Percentiles rank a stretch among this genome's conserved stretches.
phyloP scores from a whole-genome alignment of 2,888 invertebrate genomes.

The Thumatha senex region DNA sequence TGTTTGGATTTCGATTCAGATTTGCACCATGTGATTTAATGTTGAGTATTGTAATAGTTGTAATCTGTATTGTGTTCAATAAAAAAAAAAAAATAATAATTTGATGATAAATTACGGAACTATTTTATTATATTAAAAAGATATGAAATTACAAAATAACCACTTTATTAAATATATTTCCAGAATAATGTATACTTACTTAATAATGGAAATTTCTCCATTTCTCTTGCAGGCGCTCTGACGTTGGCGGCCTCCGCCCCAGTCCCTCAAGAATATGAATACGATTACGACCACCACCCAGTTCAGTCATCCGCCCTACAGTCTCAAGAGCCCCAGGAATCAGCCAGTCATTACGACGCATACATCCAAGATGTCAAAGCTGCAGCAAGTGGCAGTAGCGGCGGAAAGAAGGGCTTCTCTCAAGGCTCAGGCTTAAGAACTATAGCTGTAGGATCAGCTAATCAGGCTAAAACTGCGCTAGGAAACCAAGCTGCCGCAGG shows the following conservation, averaged over 20 bases:
- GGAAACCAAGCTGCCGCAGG: slow-evolving; percentile 89
- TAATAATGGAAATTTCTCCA: not conserved
- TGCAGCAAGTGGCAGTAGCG: slow-evolving; percentile 57
- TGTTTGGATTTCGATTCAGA: too few species aligned
- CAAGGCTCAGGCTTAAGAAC: slow-evolving; percentile 88
- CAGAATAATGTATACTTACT: too few species aligned
- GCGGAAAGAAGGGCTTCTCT: slow-evolving; percentile 83
- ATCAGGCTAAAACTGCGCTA: slow-evolving; percentile 88
- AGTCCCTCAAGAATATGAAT: slow-evolving; percentile 65
- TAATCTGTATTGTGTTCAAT: too few species aligned
- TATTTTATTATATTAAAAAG: too few species aligned
- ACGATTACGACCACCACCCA: slow-evolving; percentile 63
- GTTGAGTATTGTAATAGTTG: too few species aligned
- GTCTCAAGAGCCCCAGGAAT: slow-evolving; percentile 62
- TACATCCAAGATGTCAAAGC: slow-evolving; percentile 73
- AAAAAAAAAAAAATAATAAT: too few species aligned
- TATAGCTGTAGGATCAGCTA: slow-evolving; percentile 89
- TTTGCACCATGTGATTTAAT: too few species aligned
- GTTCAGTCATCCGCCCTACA: slow-evolving; percentile 39
- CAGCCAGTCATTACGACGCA: slow-evolving; percentile 76
- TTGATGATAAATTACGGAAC: too few species aligned
- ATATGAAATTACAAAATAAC: too few species aligned
- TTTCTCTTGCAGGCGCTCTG: slow-evolving; percentile 50
- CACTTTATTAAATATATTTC: too few species aligned
- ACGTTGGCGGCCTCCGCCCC: slow-evolving; percentile 57